These are phyloP conservation scores for Eudemis profundana DNA, from an alignment of 2,888 invertebrate species.

Conservation along the genomic window DNA sequence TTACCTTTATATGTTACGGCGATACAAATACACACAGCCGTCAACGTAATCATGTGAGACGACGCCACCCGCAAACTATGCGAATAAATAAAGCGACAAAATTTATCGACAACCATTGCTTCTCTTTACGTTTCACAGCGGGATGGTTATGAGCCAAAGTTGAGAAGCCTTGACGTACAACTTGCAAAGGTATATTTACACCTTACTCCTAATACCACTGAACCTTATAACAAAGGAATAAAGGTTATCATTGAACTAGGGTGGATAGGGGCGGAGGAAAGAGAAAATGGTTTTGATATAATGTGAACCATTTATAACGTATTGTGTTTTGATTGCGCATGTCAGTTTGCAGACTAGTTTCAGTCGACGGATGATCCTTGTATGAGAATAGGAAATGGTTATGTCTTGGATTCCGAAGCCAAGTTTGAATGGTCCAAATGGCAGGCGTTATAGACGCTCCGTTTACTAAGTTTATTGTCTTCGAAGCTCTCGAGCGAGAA, in stretches of 20 bases:
- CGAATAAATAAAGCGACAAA: slow-evolving; percentile 62
- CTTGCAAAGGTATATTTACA: slow-evolving; percentile 49
- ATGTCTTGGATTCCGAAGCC: slow-evolving; percentile 70
- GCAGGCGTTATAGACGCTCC: slow-evolving; percentile 66
- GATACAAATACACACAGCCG: slow-evolving; percentile 48
- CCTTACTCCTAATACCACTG: not conserved
- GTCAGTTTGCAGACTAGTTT: slow-evolving; percentile 74
- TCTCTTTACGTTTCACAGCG: slow-evolving; percentile 73
- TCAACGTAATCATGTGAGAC: slow-evolving; percentile 55
- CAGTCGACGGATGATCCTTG: slow-evolving; percentile 67
- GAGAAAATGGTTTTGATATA: slow-evolving; percentile 54
- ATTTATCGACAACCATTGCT: slow-evolving; percentile 69
- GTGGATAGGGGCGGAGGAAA: slow-evolving; percentile 38
- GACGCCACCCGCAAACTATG: slow-evolving; percentile 55
- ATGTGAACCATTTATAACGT: slow-evolving; percentile 80
- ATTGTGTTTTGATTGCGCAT: slow-evolving; percentile 83
- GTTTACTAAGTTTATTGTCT: slow-evolving; percentile 73
- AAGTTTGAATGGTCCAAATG: slow-evolving; percentile 72
- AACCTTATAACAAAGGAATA: slow-evolving; percentile 43
- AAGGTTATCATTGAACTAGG: slow-evolving; percentile 29
- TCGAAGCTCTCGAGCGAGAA: slow-evolving; percentile 60
- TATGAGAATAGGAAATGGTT: slow-evolving; percentile 77
- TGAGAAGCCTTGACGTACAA: slow-evolving; percentile 62
- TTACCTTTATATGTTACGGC: slow-evolving; percentile 41
- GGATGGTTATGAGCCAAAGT: slow-evolving; percentile 72